Evolutionary conservation across 1,140 invertebrate genomes (phyloP).

Genomic region (Drosophila sp.): DNA sequence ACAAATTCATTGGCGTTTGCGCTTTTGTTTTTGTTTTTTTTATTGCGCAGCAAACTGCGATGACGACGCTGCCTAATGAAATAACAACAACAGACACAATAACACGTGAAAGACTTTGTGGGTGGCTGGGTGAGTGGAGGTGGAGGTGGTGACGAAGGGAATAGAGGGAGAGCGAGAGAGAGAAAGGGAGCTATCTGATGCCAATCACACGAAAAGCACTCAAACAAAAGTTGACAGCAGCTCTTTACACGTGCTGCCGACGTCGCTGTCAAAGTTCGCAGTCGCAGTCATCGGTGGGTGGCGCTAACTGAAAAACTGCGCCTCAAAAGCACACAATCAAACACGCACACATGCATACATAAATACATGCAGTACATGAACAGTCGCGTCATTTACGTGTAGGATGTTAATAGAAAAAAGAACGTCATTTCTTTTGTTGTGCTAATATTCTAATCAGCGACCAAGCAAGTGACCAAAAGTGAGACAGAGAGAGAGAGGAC

Average conservation of each 20-base stretch:
- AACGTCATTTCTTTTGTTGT: conserved; percentile 50
- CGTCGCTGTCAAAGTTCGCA: conserved; percentile 1
- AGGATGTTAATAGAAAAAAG: conserved; percentile 13
- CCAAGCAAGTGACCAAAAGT: background rate
- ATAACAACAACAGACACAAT: conserved; percentile 31
- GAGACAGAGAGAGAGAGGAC: conserved; percentile 10
- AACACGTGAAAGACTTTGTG: conserved; percentile 26
- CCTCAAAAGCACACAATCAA: conserved; percentile 10
- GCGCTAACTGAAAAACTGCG: conserved; percentile 33
- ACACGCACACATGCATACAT: background rate
- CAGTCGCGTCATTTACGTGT: conserved; percentile 38
- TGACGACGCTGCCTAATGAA: conserved; percentile 47
- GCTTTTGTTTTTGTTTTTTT: conserved; percentile 8
- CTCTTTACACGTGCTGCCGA: conserved; percentile 36
- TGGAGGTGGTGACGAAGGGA: background rate
- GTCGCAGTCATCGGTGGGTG: conserved; percentile 23
- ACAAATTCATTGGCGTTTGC: conserved; percentile 16
- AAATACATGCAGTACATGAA: too few species aligned
- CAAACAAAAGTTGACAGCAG: conserved; percentile 21
- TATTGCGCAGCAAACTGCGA: conserved; percentile 43
- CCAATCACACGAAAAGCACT: conserved; percentile 29
- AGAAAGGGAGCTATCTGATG: conserved; percentile 16
- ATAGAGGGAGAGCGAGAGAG: too few species aligned
- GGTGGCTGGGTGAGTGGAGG: conserved; percentile 6
- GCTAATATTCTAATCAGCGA: conserved; percentile 45